Percentiles rank a stretch among this genome's conserved stretches.
Conservation (phyloP, 2,797 vertebrate genomes). For the Peromyscus melanophrys region DNA sequence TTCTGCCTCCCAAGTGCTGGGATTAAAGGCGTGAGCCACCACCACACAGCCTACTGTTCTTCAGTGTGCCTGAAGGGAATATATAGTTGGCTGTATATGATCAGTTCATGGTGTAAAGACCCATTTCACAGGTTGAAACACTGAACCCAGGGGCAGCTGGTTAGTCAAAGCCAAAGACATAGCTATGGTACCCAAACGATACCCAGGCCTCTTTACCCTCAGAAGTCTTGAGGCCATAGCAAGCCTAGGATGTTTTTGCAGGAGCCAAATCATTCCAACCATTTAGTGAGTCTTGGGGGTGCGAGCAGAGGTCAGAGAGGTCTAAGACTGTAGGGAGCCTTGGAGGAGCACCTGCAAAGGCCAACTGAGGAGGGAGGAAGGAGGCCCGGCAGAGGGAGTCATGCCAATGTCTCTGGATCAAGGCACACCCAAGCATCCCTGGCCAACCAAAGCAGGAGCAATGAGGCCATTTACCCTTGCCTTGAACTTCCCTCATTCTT, state of each 20-base stretch:
- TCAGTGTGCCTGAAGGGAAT: background rate
- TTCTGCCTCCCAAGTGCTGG: background rate
- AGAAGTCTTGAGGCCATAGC: background rate
- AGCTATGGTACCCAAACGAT: background rate
- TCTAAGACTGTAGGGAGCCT: background rate
- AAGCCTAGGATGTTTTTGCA: background rate
- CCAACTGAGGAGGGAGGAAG: background rate
- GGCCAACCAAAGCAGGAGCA: background rate
- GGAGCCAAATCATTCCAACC: background rate
- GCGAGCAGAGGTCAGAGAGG: background rate
- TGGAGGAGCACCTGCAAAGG: background rate
- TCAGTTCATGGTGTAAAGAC: fast-evolving
- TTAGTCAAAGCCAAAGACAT: background rate
- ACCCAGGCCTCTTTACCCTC: background rate
- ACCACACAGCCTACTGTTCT: background rate
- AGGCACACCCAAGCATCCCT: background rate
- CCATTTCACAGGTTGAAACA: background rate
- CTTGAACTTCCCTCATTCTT: background rate
- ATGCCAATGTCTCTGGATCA: background rate
- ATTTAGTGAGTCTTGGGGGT: background rate
- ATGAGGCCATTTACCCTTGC: background rate
- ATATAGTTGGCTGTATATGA: fast-evolving
- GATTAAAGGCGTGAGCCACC: background rate
- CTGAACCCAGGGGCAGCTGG: background rate
- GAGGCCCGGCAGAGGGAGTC: background rate